These are phyloP conservation scores for Dolichomitus sp. DNA, from an alignment of 2,888 invertebrate genomes.

Conservation along the genomic window DNA sequence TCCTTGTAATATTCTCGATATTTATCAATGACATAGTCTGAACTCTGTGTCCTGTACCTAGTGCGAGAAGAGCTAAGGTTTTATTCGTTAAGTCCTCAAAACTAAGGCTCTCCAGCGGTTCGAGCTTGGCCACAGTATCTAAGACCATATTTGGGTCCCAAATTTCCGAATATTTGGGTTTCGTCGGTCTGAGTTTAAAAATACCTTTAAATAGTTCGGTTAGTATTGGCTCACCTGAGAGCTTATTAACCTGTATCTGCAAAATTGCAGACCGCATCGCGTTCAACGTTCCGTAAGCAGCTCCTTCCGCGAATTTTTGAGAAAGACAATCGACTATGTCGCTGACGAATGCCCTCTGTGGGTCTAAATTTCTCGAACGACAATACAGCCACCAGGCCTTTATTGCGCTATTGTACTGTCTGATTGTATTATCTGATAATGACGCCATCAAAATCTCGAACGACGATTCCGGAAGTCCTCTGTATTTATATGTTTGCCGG, in stretches of 20 bases:
- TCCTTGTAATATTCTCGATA: neutral
- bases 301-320: neutral
- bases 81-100: constrained; percentile 67
- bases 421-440: constrained; percentile 44
- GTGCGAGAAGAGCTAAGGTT: constrained; percentile 66
- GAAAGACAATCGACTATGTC: neutral
- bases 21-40: constrained; percentile 44
- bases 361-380: neutral
- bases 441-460: constrained; percentile 64
- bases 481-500: constrained; percentile 66
- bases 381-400: constrained; percentile 6
- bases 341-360: neutral
- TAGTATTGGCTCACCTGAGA: constrained; percentile 68
- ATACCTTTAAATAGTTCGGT: constrained; percentile 64
- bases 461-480: constrained; percentile 61
- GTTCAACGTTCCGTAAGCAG: constrained; percentile 6
- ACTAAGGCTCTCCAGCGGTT: constrained; percentile 23
- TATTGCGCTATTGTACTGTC: constrained; percentile 11
- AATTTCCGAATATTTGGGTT: constrained; percentile 68
- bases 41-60: constrained; percentile 56
- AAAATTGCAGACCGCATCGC: neutral
- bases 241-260: constrained; percentile 58
- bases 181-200: constrained; percentile 62
- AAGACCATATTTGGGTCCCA: constrained; percentile 73
- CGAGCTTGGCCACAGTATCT: constrained; percentile 28